These are phyloP conservation scores for Lepidurus packardi DNA, from an alignment of 1,140 invertebrate species.

Conservation along the genomic window DNA sequence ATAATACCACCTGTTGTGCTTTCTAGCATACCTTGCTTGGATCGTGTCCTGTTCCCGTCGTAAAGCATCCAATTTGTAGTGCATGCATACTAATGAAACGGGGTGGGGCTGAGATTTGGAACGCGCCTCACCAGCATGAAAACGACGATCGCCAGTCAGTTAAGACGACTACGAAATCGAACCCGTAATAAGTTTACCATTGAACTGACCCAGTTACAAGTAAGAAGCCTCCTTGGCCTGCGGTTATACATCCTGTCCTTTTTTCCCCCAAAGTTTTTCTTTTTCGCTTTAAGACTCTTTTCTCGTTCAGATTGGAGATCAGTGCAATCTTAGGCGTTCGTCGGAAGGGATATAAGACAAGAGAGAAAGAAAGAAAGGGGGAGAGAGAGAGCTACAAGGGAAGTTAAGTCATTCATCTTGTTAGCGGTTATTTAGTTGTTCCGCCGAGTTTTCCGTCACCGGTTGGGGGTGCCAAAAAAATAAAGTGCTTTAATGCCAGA, in stretches of 20 bases:
- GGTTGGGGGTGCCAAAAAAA: background rate
- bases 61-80: background rate
- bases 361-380: conserved; percentile 1
- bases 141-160: background rate
- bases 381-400: background rate
- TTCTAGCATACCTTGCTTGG: background rate
- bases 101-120: background rate
- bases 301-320: background rate
- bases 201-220: conserved; percentile 1
- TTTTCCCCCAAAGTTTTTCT: background rate
- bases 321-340: background rate
- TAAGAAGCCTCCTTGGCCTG: background rate
- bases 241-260: conserved; percentile 10
- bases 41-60: background rate
- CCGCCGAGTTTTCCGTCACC: background rate
- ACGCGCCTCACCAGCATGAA: background rate
- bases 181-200: background rate
- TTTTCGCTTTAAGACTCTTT: background rate
- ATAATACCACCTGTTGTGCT: conserved; percentile 13
- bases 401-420: conserved; percentile 19
- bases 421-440: background rate
- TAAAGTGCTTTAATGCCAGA: conserved; percentile 7
- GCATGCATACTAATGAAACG: background rate
- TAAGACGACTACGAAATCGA: background rate
- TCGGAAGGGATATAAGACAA: background rate